These are phyloP conservation scores for Listronotus bonariensis DNA, from an alignment of 1,140 invertebrate species.

Conservation along the genomic window DNA sequence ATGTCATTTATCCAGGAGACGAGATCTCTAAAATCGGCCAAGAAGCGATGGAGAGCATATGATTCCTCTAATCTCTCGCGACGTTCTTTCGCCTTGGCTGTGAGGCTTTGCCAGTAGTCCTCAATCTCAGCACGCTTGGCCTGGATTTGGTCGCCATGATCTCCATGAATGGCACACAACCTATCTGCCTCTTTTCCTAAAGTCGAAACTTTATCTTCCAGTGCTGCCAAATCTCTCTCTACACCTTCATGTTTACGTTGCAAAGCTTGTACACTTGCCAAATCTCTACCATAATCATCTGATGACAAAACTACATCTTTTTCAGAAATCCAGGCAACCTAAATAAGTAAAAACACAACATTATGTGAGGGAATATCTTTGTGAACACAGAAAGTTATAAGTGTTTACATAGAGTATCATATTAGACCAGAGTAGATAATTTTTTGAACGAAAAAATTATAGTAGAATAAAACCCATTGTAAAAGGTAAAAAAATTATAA, in stretches of 20 bases:
- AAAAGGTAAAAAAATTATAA: too few relatives aligned
- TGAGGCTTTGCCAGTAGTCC: constrained; percentile 90
- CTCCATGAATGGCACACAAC: constrained; percentile 87
- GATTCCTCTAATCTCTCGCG: constrained; percentile 89
- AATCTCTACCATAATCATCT: constrained; percentile 95
- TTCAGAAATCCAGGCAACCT: constrained; percentile 97
- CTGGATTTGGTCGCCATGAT: constrained; percentile 90
- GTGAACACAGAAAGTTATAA: too few relatives aligned
- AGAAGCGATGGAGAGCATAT: constrained; percentile 92
- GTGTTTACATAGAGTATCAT: too few relatives aligned
- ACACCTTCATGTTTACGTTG: constrained; percentile 97
- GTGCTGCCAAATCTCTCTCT: constrained; percentile 91
- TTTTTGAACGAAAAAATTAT: too few relatives aligned
- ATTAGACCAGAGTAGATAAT: too few relatives aligned
- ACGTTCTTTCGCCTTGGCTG: constrained; percentile 84
- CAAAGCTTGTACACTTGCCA: constrained; percentile 95
- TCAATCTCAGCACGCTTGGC: constrained; percentile 91
- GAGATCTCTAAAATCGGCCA: constrained; percentile 96
- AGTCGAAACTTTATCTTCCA: constrained; percentile 94
- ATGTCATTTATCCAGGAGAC: constrained; percentile 98
- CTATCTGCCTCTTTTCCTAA: constrained; percentile 86
- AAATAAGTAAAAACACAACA: neutral
- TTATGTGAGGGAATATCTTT: neutral
- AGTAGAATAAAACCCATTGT: too few relatives aligned
- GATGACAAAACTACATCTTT: constrained; percentile 94